phyloP scores from a whole-genome alignment of 2,113 vertebrate species.

The Carlito syrichta region DNA sequence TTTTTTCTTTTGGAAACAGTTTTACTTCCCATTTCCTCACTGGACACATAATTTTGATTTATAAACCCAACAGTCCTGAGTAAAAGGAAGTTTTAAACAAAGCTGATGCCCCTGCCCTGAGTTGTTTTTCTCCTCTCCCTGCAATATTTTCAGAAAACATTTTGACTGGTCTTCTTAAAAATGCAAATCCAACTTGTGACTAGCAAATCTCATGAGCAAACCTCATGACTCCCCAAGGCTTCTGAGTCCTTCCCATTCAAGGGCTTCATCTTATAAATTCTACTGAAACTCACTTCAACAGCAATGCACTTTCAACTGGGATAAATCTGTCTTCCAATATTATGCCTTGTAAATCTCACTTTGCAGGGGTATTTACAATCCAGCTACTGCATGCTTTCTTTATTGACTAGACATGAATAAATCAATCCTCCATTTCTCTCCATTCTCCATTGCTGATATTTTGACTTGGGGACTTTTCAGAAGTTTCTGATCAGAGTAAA shows the following conservation, averaged over 20 bases:
- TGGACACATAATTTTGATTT: conserved; percentile 89
- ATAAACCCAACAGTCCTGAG: conserved; percentile 82
- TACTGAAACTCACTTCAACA: conserved; percentile 65
- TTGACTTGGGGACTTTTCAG: conserved; percentile 76
- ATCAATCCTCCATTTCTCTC: conserved; percentile 80
- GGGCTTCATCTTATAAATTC: conserved; percentile 74
- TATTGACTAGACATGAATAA: conserved; percentile 81
- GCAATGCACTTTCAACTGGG: conserved; percentile 77
- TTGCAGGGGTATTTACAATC: conserved; percentile 77
- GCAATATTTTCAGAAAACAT: conserved; percentile 61
- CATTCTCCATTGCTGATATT: conserved; percentile 75
- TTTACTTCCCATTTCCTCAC: conserved; percentile 86
- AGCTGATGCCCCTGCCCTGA: conserved; percentile 69
- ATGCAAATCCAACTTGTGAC: conserved; percentile 47
- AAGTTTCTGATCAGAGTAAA: conserved; percentile 74
- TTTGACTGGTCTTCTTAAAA: conserved; percentile 49
- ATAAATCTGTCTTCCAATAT: conserved; percentile 80
- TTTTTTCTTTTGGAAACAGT: conserved; percentile 84
- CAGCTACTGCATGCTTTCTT: conserved; percentile 82
- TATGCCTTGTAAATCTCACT: conserved; percentile 82
- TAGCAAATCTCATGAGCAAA: conserved; percentile 41
- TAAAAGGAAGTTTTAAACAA: conserved; percentile 84
- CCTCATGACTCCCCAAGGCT: conserved; percentile 58
- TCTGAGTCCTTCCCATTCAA: conserved; percentile 67
- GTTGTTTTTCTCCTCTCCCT: conserved; percentile 55